Evolutionary conservation across 2,797 vertebrate genomes (phyloP), one percentile per base, ranked within the genome.

Genomic region (Caiman crocodilus): DNA sequence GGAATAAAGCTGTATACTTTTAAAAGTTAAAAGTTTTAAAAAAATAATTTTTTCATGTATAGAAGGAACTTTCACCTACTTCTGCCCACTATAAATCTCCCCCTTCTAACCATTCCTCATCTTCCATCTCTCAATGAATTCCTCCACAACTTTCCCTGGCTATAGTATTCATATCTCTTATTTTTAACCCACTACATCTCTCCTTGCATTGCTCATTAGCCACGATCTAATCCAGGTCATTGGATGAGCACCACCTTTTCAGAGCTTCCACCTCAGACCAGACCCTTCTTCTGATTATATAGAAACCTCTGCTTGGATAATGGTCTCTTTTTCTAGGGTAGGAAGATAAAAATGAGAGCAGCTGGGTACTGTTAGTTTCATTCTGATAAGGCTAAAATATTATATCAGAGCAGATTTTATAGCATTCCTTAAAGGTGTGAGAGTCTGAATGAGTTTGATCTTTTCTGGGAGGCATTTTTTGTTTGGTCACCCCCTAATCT

Each of bases 281-380:
- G 42, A 50, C 42, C 42, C 21, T 0, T 0, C 2, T 21, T 83
- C 83, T 73, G 5, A 42, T 74, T 50, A 50, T 30, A 50, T 42
- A 35, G 11, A 71, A 14, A 50, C 17, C 16, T 1, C 0, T 58
- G 30, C 14, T 5, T 85, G 35, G 1, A 1, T 50, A 17, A 13
- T 56, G 20, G 42, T 7, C 25, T 82, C 42, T 79, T 25, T 1
- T 67, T 76, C 65, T 58, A 14, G 35, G 84, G 13, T 17, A 76
- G 11, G 5, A 7, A 63, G n/a, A 21, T 73, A 83, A 74, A 58
- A 64, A 81, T 71, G 28, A 79, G 76, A 69, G 26, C 32, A 35
- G 32, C 18, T 7, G 42, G 21, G 12, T 71, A 21, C 20, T 35
- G 18, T 69, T 20, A 21, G 16, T 42, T 13, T 25, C 50, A 35